Base-by-base conservation (phyloP, 2,113 vertebrate species). In the Amphilophus citrinellus region DNA sequence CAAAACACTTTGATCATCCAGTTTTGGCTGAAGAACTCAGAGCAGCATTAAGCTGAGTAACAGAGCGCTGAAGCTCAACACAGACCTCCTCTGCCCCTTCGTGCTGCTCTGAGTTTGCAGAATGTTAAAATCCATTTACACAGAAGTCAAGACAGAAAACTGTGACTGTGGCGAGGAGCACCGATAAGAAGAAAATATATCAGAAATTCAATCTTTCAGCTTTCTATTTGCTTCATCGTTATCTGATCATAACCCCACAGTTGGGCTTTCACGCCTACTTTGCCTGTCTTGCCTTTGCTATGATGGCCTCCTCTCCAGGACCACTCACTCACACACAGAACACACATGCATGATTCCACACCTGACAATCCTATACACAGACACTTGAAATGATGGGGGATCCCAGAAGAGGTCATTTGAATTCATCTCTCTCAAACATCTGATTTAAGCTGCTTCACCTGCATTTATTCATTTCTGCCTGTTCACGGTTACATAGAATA, bases 81-180 rank as follows among this genome's bases (percentile, higher is more conserved):
- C 39, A 68, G 65, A 27, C 50, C 35, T 50, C 56, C 9, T 61
- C 42, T 76, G 79, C 30, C 22, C 65, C 7, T 0, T 42, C 1
- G 22, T 27, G 42, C 42, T 47, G 22, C 24, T 79, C 50, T 4
- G 20, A 66, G 18, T 71, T 76, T 44, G 78, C 18, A 15, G 61
- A 3, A 10, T 58, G 39, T 58, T 44, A 42, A 80, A 87, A 79
- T 78, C 66, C 37, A 68, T 56, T 27, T 30, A 17, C 65, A 68
- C 22, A 47, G 65, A 42, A 27, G 63, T 66, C 63, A 27, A 27
- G 14, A 68, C 27, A 27, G 27, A 27, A 27, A 2, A 27, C 27
- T 27, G 30, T 30, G 61, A 59, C 58, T 50, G 47, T 5, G 47
- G 5, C 5, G 17, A 47, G 11, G 44, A 15, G 44, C 44, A 47